Evolutionary conservation across 1,140 invertebrate genomes (phyloP).

Genomic region (Neodiprion fabricii): DNA sequence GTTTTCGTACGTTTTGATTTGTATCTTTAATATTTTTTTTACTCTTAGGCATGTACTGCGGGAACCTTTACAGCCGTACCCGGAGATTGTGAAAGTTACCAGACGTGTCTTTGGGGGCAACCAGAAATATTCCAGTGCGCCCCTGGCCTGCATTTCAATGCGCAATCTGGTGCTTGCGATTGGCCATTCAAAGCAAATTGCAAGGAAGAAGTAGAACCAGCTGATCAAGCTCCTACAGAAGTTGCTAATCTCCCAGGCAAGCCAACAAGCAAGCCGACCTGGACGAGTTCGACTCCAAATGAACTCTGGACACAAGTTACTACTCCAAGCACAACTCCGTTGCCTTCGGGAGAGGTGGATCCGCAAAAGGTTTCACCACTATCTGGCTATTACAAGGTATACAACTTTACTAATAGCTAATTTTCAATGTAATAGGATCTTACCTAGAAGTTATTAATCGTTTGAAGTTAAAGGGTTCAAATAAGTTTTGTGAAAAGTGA

Average conservation of each 20-base stretch:
- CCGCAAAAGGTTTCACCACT: slow-evolving; percentile 53
- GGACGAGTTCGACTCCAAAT: slow-evolving; percentile 35
- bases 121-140: slow-evolving; percentile 75
- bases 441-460: too few relatives aligned
- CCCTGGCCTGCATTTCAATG: slow-evolving; percentile 80
- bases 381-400: slow-evolving; percentile 54
- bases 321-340: slow-evolving; percentile 16
- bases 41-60: slow-evolving; percentile 64
- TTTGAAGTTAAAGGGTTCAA: too few relatives aligned
- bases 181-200: slow-evolving; percentile 80
- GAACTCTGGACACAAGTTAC: slow-evolving; percentile 23
- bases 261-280: slow-evolving; percentile 28
- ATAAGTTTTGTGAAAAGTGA: too few relatives aligned
- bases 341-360: slow-evolving; percentile 47
- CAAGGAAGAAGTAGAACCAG: slow-evolving; percentile 37
- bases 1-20: background rate
- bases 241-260: slow-evolving; percentile 24
- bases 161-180: slow-evolving; percentile 74
- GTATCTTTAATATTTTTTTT: slow-evolving; percentile 9
- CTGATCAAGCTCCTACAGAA: slow-evolving; percentile 22
- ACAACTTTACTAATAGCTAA: background rate
- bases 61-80: slow-evolving; percentile 70
- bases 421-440: too few relatives aligned
- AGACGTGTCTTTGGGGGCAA: slow-evolving; percentile 80
- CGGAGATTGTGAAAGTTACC: slow-evolving; percentile 76